Base-by-base conservation (phyloP, 2,888 invertebrate species). In the Ornithoptera priamus region DNA sequence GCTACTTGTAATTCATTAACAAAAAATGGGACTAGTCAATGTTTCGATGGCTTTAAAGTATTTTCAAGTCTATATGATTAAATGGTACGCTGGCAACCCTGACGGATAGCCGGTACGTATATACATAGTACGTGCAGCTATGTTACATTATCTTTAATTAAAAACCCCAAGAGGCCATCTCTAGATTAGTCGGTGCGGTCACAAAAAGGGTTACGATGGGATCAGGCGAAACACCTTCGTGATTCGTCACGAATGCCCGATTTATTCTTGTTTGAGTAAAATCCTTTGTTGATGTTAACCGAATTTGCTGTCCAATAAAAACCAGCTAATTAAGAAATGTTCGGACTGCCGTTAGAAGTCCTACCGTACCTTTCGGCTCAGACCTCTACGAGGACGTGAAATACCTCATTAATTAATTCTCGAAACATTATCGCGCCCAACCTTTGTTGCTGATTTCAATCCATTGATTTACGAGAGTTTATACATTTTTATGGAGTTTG, bases 121-220 rank as follows among this genome's bases (percentile, higher is more conserved):
- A 81, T 83, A 82, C 64, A 63, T 67, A 80, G 78, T 84, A 89
- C 92, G 90, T 89, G 91, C 78, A 81, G 88, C 86, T 87, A 91
- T 91, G 90, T 88, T 81, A 84, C 84, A 88, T 88, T 89, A 90
- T 88, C 85, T 90, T 91, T 92, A 92, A 92, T 92, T 92, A 92
- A 90, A 90, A 92, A 85, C 85, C 59, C 82, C 79, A 79, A 81
- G 84, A 83, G 85, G 81, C 88, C 86, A 87, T 85, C 88, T 84
- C 86, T 90, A 89, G 92, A 91, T 92, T 91, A 90, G 90, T 85
- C 83, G 79, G 87, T 83, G 80, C 85, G 83, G 82, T 83, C 86
- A 90, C 88, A 92, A 91, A 92, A 91, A 91, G 90, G 88, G 87
- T 87, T 87, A 85, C 85, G 82, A 84, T 62, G 84, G 84, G 85